Evolutionary conservation across 2,797 vertebrate genomes (phyloP).

Genomic region (Oreortyx pictus): DNA sequence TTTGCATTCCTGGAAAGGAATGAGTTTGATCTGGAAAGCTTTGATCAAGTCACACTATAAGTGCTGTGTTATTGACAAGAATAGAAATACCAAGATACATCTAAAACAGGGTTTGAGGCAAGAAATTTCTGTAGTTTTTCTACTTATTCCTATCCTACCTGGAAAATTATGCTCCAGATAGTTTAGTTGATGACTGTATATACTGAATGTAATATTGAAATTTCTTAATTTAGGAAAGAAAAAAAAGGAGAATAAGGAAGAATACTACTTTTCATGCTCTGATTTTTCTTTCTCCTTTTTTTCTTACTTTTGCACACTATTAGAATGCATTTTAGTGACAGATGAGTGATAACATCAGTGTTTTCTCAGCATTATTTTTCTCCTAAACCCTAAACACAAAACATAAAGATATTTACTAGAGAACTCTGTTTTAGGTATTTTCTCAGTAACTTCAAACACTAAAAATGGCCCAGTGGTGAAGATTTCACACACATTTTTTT

Average conservation of each 20-base stretch:
- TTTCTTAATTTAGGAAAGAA: not conserved
- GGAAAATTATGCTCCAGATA: not conserved
- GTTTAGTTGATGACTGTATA: not conserved
- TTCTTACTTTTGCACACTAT: not conserved
- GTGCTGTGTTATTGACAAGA: not conserved
- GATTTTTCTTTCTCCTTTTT: not conserved
- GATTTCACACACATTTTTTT: not conserved
- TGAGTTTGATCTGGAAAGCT: not conserved
- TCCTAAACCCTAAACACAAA: not conserved
- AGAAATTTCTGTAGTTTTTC: not conserved
- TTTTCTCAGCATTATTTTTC: not conserved
- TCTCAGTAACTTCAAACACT: not conserved
- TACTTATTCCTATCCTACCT: not conserved
- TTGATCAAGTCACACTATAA: not conserved
- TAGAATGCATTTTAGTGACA: fast-evolving
- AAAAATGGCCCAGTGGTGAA: not conserved
- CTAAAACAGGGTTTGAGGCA: not conserved
- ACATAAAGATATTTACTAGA: not conserved
- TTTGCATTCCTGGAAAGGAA: slow-evolving; percentile 12
- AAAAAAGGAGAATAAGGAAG: not conserved
- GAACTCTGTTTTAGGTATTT: not conserved
- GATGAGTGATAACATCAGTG: not conserved
- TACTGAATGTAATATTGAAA: not conserved
- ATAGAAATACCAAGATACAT: not conserved
- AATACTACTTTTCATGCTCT: not conserved